A percentile compares a stretch with the other conserved stretches of the same genome.
phyloP scores from a whole-genome alignment of 2,797 vertebrate genomes.

The Silurus aristotelis region DNA sequence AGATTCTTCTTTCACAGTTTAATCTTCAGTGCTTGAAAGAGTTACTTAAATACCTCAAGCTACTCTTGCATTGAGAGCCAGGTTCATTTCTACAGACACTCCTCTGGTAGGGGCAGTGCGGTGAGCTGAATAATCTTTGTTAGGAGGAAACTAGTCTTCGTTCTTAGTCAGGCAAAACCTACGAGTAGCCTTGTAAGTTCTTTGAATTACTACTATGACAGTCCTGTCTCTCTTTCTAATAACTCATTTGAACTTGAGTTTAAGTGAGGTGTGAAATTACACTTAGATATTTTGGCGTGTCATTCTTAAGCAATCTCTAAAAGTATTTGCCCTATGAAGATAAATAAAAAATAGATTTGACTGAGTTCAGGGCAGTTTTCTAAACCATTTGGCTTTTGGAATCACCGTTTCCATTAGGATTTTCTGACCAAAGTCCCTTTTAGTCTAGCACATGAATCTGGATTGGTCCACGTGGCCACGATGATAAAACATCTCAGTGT shows the following conservation, averaged over 20 bases:
- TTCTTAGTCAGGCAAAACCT: constrained; percentile 48
- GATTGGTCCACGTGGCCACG: constrained; percentile 47
- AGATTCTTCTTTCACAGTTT: constrained; percentile 39
- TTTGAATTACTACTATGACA: constrained; percentile 48
- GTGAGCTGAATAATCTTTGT: constrained; percentile 23
- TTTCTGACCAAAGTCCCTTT: constrained; percentile 12
- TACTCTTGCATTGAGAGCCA: constrained; percentile 42
- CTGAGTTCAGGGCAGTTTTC: constrained; percentile 15
- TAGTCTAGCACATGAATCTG: constrained; percentile 21
- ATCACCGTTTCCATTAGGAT: neutral
- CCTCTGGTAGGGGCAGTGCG: constrained; percentile 52
- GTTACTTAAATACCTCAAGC: constrained; percentile 59
- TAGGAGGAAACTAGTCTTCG: constrained; percentile 25
- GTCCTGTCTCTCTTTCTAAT: constrained; percentile 34
- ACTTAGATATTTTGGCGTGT: constrained; percentile 18
- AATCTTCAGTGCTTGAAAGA: constrained; percentile 53
- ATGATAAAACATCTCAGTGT: constrained; percentile 53
- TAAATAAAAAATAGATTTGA: neutral
- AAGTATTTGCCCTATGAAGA: constrained; percentile 28
- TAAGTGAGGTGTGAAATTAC: constrained; percentile 48
- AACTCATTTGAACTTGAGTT: constrained; percentile 38
- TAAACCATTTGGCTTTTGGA: constrained; percentile 17
- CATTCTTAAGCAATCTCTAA: constrained; percentile 21
- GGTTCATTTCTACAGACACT: constrained; percentile 46
- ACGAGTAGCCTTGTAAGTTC: constrained; percentile 40